These are phyloP conservation scores for Amphipyra tragopoginis DNA, from an alignment of 2,888 invertebrate genomes.

Conservation along the genomic window DNA sequence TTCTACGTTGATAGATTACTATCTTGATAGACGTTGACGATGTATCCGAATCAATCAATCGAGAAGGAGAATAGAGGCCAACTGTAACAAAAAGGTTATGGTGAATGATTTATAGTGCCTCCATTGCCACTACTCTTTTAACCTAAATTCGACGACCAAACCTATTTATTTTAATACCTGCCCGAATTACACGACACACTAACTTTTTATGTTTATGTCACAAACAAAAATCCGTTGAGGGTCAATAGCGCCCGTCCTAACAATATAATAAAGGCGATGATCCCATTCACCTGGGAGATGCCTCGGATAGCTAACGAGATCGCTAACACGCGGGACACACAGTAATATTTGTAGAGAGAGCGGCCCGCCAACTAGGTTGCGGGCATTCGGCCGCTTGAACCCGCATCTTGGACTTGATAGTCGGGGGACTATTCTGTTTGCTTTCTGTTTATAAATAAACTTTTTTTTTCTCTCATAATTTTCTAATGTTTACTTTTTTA, in stretches of 20 bases:
- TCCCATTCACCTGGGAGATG: constrained; percentile 52
- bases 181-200: background rate
- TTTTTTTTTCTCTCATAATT: background rate
- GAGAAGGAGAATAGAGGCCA: constrained; percentile 36
- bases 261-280: constrained; percentile 45
- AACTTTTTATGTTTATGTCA: constrained; percentile 2
- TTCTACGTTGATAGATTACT: constrained; percentile 37
- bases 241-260: constrained; percentile 20
- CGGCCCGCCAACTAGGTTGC: constrained; percentile 80
- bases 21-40: constrained; percentile 32
- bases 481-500: background rate
- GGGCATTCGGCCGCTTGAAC: constrained; percentile 69
- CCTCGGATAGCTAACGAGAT: constrained; percentile 54
- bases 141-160: too few species aligned
- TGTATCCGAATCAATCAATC: constrained; percentile 41
- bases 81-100: constrained; percentile 44
- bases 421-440: constrained; percentile 52
- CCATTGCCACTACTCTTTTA: constrained; percentile 1
- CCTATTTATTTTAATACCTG: background rate
- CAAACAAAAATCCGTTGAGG: constrained; percentile 15
- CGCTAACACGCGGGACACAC: constrained; percentile 52
- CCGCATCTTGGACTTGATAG: constrained; percentile 70
- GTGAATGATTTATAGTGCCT: constrained; percentile 40
- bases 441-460: constrained; percentile 9
- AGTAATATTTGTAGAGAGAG: constrained; percentile 60